A percentile compares a stretch with the other conserved stretches of the same genome.
Conservation (phyloP, 2,113 vertebrate genomes). For the Microtus pennsylvanicus region DNA sequence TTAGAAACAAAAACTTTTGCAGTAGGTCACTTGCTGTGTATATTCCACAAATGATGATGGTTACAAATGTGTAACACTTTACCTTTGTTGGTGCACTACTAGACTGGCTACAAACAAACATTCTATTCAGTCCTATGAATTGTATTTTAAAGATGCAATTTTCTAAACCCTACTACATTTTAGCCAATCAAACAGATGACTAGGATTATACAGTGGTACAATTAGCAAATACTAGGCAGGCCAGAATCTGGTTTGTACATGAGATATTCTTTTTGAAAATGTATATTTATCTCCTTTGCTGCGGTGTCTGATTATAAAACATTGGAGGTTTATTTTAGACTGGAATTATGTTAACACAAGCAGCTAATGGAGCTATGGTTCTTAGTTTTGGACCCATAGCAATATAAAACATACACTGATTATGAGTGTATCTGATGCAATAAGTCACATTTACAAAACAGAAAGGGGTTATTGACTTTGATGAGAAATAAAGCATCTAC, state of each 20-base stretch:
- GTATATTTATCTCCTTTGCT: background rate
- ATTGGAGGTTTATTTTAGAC: background rate
- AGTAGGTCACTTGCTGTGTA: background rate
- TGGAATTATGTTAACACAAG: background rate
- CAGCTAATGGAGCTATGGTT: background rate
- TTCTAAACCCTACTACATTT: background rate
- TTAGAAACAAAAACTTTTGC: background rate
- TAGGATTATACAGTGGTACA: background rate
- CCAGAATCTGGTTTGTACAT: background rate
- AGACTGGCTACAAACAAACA: background rate
- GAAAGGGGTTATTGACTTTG: background rate
- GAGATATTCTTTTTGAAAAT: constrained; percentile 15
- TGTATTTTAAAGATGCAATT: background rate
- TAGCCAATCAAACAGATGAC: constrained; percentile 1
- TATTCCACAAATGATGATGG: background rate
- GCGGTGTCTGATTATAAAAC: background rate
- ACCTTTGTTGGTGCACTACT: background rate
- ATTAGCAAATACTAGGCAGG: constrained; percentile 35
- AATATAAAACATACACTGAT: background rate
- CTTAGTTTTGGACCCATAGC: background rate
- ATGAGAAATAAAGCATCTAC: background rate
- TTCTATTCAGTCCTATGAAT: background rate
- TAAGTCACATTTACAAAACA: constrained; percentile 1
- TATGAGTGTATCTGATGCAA: background rate
- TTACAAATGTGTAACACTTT: background rate